A percentile compares a stretch with the other conserved stretches of the same genome.
phyloP scores from a whole-genome alignment of 2,113 vertebrate species.

The Myxocyprinus asiaticus region DNA sequence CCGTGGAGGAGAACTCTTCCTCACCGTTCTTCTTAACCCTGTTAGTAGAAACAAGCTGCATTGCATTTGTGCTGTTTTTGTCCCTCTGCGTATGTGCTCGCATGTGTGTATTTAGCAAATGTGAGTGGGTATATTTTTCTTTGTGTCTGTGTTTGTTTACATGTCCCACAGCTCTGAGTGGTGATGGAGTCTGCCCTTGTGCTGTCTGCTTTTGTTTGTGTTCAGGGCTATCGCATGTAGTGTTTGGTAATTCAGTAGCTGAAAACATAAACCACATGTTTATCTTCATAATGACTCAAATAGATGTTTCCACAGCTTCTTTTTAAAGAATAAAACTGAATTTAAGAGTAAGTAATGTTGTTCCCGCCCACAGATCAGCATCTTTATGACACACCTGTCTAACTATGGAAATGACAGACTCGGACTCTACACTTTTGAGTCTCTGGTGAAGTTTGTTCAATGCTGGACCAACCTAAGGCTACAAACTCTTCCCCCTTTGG shows the following conservation, averaged over 20 bases:
- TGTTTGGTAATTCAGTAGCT: no score
- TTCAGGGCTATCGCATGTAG: no score
- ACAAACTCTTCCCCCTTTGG: conserved; percentile 88
- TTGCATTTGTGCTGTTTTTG: conserved; percentile 75
- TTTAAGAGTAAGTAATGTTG: not conserved
- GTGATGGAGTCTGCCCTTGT: no score
- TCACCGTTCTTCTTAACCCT: conserved; percentile 94
- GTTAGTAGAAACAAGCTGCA: conserved; percentile 70
- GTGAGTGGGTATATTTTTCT: not conserved
- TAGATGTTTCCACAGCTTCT: no score
- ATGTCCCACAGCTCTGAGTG: no score
- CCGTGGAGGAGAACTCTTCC: conserved; percentile 94
- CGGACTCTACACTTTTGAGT: conserved; percentile 96
- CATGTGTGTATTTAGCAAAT: not conserved
- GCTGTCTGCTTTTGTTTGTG: no score
- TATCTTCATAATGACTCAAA: no score
- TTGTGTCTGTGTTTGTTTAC: no score
- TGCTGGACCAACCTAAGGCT: conserved; percentile 94
- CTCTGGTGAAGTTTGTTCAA: conserved; percentile 94
- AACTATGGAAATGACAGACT: conserved; percentile 97
- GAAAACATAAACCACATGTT: no score
- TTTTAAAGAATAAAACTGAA: no score
- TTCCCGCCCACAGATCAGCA: conserved; percentile 84
- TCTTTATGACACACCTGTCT: conserved; percentile 98
- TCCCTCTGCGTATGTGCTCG: conserved; percentile 70